Percentiles rank a stretch among this genome's conserved stretches.
phyloP scores from a whole-genome alignment of 1,140 invertebrate species.

The Sminthurides bifidus region DNA sequence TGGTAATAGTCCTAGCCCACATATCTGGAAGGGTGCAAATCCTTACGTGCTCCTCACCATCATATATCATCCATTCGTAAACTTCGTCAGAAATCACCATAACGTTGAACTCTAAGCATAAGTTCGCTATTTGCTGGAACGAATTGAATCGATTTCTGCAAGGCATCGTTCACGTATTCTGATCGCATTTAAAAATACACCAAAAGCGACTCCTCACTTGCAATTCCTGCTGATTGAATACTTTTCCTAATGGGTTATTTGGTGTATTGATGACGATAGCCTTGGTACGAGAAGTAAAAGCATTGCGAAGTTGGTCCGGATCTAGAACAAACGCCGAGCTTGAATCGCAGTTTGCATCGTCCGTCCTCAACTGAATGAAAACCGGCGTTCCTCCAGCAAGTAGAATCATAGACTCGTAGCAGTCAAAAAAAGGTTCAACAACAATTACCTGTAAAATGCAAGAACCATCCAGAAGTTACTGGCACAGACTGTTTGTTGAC shows the following conservation, averaged over 20 bases:
- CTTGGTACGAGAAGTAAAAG: conserved; percentile 61
- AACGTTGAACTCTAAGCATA: conserved; percentile 87
- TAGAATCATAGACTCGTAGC: conserved; percentile 88
- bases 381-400: conserved; percentile 73
- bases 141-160: not conserved
- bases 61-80: conserved; percentile 93
- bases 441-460: conserved; percentile 33
- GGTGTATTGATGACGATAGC: conserved; percentile 92
- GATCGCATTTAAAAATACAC: not conserved
- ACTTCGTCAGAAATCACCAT: conserved; percentile 93
- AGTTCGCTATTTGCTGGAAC: conserved; percentile 60
- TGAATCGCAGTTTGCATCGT: conserved; percentile 38
- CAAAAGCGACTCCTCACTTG: conserved; percentile 21
- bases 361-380: conserved; percentile 75
- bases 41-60: conserved; percentile 70
- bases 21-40: conserved; percentile 68
- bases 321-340: conserved; percentile 15
- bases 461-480: not conserved
- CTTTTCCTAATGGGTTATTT: conserved; percentile 90
- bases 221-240: conserved; percentile 58
- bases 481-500: not conserved
- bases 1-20: conserved; percentile 94
- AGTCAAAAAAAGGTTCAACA: conserved; percentile 86
- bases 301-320: conserved; percentile 6
- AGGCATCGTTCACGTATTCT: not conserved